Evolutionary conservation across 2,797 vertebrate genomes (phyloP).

Genomic region (Netta rufina): DNA sequence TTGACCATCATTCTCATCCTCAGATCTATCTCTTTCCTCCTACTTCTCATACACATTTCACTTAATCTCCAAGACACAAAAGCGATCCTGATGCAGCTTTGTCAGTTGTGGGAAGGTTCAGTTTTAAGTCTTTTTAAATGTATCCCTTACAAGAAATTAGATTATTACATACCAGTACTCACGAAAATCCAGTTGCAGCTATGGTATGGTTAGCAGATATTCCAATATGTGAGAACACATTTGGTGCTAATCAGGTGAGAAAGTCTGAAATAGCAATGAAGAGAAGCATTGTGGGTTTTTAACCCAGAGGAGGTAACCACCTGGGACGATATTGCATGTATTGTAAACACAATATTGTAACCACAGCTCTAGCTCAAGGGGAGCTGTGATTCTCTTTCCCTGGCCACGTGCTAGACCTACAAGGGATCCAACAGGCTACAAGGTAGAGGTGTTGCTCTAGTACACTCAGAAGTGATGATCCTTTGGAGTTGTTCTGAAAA

Average conservation of each 20-base stretch:
- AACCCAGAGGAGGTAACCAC: neutral
- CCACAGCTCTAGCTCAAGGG: neutral
- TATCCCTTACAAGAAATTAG: neutral
- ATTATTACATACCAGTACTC: neutral
- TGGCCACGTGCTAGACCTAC: neutral
- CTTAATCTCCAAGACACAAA: neutral
- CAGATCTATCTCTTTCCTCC: neutral
- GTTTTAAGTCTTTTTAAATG: neutral
- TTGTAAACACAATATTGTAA: neutral
- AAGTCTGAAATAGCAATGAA: neutral
- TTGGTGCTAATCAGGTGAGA: neutral
- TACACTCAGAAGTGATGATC: neutral
- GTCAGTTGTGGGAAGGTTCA: neutral
- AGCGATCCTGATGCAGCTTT: neutral
- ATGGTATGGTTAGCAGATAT: neutral
- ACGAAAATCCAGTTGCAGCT: constrained; percentile 2
- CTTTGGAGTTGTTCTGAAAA: neutral
- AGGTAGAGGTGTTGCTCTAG: neutral
- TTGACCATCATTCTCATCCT: neutral
- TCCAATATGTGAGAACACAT: neutral
- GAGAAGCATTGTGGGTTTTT: neutral
- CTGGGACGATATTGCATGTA: neutral
- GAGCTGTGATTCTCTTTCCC: neutral
- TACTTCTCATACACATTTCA: neutral
- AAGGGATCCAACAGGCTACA: neutral